Evolutionary conservation across 2,888 invertebrate species (phyloP), one percentile per base, ranked within the genome.

Genomic region (Chloromyia formosa): DNA sequence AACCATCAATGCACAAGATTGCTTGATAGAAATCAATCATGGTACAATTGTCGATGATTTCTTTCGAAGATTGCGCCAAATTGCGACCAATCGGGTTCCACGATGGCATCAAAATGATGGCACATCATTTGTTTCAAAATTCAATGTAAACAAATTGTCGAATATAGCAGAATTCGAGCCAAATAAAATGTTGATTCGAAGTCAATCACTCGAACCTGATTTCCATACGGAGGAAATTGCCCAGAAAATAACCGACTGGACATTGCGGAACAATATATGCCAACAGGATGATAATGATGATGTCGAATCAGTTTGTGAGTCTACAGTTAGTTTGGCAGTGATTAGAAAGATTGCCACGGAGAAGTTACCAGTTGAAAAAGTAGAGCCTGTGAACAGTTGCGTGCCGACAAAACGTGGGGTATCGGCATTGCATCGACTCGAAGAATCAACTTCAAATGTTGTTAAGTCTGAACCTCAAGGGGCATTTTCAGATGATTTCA

Each of bases 181-280:
- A 10, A 14, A 20, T 12, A 2, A 61, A 27, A 18, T 12, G 4
- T 64, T 12, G 9, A 42, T 22, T 18, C 5, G 61, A 27, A 20
- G 35, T 35, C 42, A 4, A 22, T 16, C 18, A 20, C 14, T 4
- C 1, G 49, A 22, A 66, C 22, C 1, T 3, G n/a, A 18, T 66
- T 9, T n/a, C 1, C 56, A 53, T n/a, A 3, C 49, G 3, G 49
- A 66, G 10, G 66, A 68, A 42, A 45, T 75, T 22, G 56, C 69
- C 10, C 27, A 72, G 14, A 77, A 77, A 54, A 71, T 77, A n/a
- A 40, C 42, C 1, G 77, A 77, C 53, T 77, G 77, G 77, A 60
- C 74, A 16, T 10, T 56, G 35, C 40, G 74, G 18, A 77, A 77
- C 45, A 3, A 60, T 23, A 42, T 27, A 40, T 45, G 54, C n/a